Evolutionary conservation across 2,113 vertebrate genomes (phyloP).

Genomic region (Bostrychus sinensis): DNA sequence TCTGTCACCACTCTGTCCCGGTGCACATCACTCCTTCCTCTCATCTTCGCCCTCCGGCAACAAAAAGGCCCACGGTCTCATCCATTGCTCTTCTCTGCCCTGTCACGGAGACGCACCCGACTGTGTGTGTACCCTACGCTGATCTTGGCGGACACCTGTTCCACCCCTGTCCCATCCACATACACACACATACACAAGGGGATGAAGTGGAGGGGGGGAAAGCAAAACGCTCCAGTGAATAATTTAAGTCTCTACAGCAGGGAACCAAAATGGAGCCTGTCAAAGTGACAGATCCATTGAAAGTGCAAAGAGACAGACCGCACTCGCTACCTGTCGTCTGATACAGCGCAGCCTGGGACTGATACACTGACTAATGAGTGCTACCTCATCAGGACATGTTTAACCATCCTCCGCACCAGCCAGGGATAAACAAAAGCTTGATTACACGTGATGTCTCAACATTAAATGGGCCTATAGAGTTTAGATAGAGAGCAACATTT

Average conservation of each 20-base stretch:
- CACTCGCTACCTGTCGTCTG: conserved; percentile 49
- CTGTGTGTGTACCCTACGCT: conserved; percentile 67
- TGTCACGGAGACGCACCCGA: conserved; percentile 62
- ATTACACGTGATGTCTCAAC: no score
- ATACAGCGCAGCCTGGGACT: conserved; percentile 33
- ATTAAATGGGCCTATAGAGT: no score
- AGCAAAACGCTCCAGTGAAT: conserved; percentile 77
- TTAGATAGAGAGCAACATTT: no score
- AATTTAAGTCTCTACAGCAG: conserved; percentile 72
- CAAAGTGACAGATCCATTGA: conserved; percentile 69
- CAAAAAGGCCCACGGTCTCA: conserved; percentile 50
- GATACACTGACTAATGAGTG: conserved; percentile 52
- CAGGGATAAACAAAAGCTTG: no score
- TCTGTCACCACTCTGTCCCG: conserved; percentile 42
- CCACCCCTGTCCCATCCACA: conserved; percentile 34
- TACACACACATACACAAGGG: conserved; percentile 18
- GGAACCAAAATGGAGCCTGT: conserved; percentile 75
- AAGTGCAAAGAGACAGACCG: conserved; percentile 55
- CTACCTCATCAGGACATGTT: conserved; percentile 35
- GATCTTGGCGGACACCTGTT: conserved; percentile 78
- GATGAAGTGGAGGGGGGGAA: conserved; percentile 44
- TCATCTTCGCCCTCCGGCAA: conserved; percentile 40
- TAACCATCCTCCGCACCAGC: neutral
- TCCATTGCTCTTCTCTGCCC: conserved; percentile 56
- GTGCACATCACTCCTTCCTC: conserved; percentile 30